Base-by-base conservation (phyloP, 2,797 vertebrate genomes). In the Clarias fuscus region DNA sequence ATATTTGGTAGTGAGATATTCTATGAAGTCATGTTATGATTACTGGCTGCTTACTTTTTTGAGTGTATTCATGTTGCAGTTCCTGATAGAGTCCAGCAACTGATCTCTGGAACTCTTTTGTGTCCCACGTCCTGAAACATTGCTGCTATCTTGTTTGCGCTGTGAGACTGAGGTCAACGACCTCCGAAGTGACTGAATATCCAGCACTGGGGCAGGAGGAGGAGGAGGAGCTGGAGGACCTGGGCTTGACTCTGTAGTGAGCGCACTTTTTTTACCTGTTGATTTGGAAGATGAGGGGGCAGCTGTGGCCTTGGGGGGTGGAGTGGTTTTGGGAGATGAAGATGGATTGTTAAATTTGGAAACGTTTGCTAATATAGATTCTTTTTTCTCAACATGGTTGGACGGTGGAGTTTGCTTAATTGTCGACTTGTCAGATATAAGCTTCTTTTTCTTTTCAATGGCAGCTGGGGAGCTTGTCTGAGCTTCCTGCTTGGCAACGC, bases 41-140 rank as follows among this genome's bases (percentile, higher is more conserved):
- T 37, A 0, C 6, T 56, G 8, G 56, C 80, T 59, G 43, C 67
- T 70, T 92, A 94, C 95, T 96, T 97, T 97, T 93, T 96, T 97
- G 89, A 97, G 95, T 78, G 95, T 93, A 87, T 95, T 96, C 85
- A 95, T 88, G 90, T 93, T 96, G 93, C 92, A 96, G 92, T 93
- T 95, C 86, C 96, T 95, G 88, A 97, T 97, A 86, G 96, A 96
- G 0, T 95, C 96, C 91, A 97, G 90, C 17, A 97, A 93, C 90
- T 97, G 95, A 92, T 97, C 96, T 71, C 96, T 94, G 0, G 95
- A 95, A 90, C 95, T 97, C 89, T 95, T 95, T 91, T 95, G 95
- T 86, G 93, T 94, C 13, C 89, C 79, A 0, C 93, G 95, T 80
- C 93, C 92, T 0, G 65, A 85, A 2, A 77, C 92, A 67, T 67